These are phyloP conservation scores for Globodera ellingtonae DNA, from an alignment of 1,140 invertebrate genomes.

Conservation along the genomic window DNA sequence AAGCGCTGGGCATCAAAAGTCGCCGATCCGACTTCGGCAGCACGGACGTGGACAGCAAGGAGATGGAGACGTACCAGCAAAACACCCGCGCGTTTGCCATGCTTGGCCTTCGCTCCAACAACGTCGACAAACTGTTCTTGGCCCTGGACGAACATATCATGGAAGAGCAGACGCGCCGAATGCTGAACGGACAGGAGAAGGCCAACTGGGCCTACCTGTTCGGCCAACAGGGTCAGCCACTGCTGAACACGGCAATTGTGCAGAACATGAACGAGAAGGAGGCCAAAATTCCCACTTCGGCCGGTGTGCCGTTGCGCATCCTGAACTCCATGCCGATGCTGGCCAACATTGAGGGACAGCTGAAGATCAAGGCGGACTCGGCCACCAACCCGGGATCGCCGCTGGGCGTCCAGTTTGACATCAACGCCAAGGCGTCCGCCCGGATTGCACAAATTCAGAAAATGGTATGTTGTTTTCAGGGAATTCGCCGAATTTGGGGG, in stretches of 20 bases:
- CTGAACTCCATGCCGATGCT: conserved; percentile 43
- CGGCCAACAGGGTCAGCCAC: conserved; percentile 7
- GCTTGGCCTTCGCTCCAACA: conserved; percentile 42
- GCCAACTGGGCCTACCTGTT: conserved; percentile 8
- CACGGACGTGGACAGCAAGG: neutral
- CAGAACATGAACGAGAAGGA: conserved; percentile 46
- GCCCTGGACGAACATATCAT: conserved; percentile 9
- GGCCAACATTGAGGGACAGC: conserved; percentile 36
- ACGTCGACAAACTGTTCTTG: conserved; percentile 32
- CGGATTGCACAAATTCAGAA: conserved; percentile 36
- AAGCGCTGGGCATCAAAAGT: conserved; percentile 42
- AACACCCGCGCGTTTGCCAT: conserved; percentile 45
- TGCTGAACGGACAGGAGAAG: conserved; percentile 11
- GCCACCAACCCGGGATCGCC: neutral
- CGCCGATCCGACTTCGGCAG: conserved; percentile 22
- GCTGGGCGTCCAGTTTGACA: conserved; percentile 33
- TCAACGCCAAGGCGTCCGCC: conserved; percentile 1
- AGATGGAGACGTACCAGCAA: neutral
- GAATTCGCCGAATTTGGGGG: neutral
- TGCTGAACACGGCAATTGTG: conserved; percentile 17
- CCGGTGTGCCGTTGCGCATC: conserved; percentile 52
- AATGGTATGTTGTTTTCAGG: conserved; percentile 8
- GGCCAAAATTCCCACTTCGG: conserved; percentile 47
- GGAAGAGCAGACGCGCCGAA: neutral
- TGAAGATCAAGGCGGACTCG: conserved; percentile 30